These are phyloP conservation scores for Erebia palarica DNA, from an alignment of 2,888 invertebrate genomes.

Conservation along the genomic window DNA sequence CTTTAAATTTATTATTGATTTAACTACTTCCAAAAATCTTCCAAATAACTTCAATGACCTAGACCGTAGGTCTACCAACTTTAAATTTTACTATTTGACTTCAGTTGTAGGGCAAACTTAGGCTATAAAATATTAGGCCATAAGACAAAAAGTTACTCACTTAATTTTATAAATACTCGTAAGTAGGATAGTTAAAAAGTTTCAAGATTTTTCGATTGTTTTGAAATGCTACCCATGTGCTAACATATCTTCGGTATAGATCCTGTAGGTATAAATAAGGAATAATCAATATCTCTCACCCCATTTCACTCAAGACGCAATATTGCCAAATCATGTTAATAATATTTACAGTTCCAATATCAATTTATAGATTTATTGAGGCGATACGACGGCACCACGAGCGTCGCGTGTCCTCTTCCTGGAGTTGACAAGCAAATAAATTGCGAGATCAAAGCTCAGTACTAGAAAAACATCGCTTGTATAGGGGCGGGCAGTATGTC, in stretches of 20 bases:
- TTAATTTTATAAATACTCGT: no score
- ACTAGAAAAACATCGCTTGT: constrained; percentile 65
- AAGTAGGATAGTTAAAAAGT: no score
- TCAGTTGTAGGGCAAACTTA: no score
- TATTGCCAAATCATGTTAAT: constrained; percentile 44
- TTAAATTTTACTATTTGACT: no score
- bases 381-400: constrained; percentile 40
- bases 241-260: neutral
- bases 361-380: constrained; percentile 54
- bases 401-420: constrained; percentile 77
- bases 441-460: constrained; percentile 71
- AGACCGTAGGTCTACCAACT: neutral
- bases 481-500: constrained; percentile 60
- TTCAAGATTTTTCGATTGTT: no score
- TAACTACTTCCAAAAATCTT: no score
- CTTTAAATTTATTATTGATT: neutral
- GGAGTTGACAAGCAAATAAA: constrained; percentile 80
- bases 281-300: constrained; percentile 17
- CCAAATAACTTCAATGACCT: no score
- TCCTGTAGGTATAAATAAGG: neutral
- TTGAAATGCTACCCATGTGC: neutral
- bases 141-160: no score
- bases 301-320: constrained; percentile 30
- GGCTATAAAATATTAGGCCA: no score
- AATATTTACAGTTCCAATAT: constrained; percentile 41